Conservation (phyloP, 2,113 vertebrate genomes). For the Panthera tigris region DNA sequence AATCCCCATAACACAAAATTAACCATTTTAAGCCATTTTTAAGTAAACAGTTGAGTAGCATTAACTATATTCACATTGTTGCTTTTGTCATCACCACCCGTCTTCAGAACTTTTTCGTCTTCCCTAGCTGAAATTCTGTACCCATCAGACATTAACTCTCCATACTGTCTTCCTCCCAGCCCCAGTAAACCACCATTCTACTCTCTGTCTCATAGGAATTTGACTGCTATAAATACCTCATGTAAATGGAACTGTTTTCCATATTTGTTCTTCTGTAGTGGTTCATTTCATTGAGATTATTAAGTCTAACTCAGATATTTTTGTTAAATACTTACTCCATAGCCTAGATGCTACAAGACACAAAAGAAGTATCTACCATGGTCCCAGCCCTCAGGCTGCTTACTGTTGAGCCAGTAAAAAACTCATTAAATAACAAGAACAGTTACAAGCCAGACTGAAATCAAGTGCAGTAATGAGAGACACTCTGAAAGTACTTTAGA, state of each 20-base stretch:
- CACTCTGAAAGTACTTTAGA: neutral
- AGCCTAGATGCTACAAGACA: neutral
- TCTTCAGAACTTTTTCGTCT: neutral
- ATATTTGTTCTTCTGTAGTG: neutral
- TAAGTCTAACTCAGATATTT: neutral
- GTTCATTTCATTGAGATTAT: neutral
- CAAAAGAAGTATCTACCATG: neutral
- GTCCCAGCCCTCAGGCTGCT: neutral
- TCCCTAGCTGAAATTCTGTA: neutral
- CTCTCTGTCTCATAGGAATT: neutral
- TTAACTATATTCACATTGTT: neutral
- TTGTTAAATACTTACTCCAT: neutral
- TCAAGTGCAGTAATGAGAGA: neutral
- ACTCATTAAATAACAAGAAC: neutral
- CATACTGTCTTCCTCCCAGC: neutral
- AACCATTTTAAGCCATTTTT: slow-evolving; percentile 13
- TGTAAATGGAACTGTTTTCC: neutral
- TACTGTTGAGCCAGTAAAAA: neutral
- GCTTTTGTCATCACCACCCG: neutral
- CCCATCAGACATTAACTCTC: neutral
- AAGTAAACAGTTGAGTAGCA: neutral
- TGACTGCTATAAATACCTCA: neutral
- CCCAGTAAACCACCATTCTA: neutral
- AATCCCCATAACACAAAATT: neutral
- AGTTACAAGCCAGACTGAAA: neutral